A percentile compares a stretch with the other conserved stretches of the same genome.
These are phyloP conservation scores for Agapetus fuscipes DNA, from an alignment of 2,888 invertebrate species.

Conservation along the genomic window DNA sequence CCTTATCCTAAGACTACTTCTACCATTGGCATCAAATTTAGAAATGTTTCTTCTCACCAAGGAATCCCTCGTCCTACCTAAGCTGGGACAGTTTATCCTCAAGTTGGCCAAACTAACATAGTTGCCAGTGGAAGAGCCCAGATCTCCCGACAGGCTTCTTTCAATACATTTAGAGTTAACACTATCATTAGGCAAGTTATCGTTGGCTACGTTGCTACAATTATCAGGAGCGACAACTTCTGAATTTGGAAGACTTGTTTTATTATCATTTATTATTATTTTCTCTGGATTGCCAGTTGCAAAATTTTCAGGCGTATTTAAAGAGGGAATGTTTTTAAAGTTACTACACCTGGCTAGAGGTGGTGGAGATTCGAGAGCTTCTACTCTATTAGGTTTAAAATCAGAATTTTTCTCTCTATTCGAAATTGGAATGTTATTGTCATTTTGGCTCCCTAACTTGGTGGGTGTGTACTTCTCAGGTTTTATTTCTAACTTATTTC, in stretches of 20 bases:
- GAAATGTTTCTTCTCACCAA: constrained; percentile 20
- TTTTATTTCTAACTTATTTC: background rate
- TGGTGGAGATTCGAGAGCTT: constrained; percentile 1
- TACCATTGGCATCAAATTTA: constrained; percentile 15
- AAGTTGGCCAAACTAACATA: constrained; percentile 42
- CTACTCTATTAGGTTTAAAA: background rate
- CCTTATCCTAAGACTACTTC: constrained; percentile 8
- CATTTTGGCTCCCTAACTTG: background rate
- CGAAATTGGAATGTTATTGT: background rate
- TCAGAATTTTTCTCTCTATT: background rate
- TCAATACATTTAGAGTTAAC: too few relatives aligned
- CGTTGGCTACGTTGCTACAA: too few relatives aligned
- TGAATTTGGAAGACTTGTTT: too few relatives aligned
- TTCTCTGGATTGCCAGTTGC: too few relatives aligned
- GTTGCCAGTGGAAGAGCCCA: constrained; percentile 38
- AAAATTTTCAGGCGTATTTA: too few relatives aligned
- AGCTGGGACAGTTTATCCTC: constrained; percentile 31
- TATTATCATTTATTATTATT: too few relatives aligned
- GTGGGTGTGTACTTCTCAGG: background rate
- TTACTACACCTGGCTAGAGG: constrained; percentile 17
- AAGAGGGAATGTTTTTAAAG: constrained; percentile 20
- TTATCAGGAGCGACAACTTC: too few relatives aligned
- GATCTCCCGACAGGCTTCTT: too few relatives aligned
- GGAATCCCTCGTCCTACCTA: constrained; percentile 18
- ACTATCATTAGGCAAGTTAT: too few relatives aligned